Evolutionary conservation across 2,113 vertebrate species (phyloP).

Genomic region (Tapirus terrestris): DNA sequence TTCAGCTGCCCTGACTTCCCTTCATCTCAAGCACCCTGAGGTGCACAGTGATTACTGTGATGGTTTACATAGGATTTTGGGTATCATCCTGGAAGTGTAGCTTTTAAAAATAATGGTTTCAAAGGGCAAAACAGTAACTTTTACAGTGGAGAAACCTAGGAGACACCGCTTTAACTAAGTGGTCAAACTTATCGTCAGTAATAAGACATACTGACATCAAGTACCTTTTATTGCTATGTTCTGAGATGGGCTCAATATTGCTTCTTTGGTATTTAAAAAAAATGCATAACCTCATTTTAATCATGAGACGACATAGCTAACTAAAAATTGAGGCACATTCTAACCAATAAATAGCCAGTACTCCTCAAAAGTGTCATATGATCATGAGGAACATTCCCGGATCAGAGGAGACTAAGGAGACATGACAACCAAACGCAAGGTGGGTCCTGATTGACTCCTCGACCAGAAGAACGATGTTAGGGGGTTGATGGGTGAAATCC

Average conservation of each 20-base stretch:
- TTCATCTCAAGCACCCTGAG: not conserved
- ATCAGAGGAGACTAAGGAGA: not conserved
- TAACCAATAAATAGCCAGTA: not conserved
- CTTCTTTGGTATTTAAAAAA: not conserved
- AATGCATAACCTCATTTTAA: not conserved
- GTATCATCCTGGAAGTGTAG: not conserved
- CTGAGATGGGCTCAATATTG: not conserved
- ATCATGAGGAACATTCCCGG: not conserved
- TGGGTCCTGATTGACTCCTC: not conserved
- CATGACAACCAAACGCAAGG: not conserved
- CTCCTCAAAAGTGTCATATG: not conserved
- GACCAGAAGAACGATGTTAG: not conserved
- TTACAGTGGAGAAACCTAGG: not conserved
- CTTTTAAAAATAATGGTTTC: constrained; percentile 5
- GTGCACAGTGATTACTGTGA: too few relatives aligned
- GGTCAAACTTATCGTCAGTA: not conserved
- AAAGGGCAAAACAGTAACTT: constrained; percentile 5
- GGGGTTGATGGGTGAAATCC: not conserved
- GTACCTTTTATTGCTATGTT: not conserved
- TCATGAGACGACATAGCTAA: not conserved
- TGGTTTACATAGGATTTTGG: not conserved
- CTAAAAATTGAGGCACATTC: not conserved
- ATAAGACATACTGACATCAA: not conserved
- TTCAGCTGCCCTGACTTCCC: not conserved
- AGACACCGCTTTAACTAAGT: not conserved